Conservation (phyloP, 2,113 vertebrate genomes). For the Alexandromys fortis region DNA sequence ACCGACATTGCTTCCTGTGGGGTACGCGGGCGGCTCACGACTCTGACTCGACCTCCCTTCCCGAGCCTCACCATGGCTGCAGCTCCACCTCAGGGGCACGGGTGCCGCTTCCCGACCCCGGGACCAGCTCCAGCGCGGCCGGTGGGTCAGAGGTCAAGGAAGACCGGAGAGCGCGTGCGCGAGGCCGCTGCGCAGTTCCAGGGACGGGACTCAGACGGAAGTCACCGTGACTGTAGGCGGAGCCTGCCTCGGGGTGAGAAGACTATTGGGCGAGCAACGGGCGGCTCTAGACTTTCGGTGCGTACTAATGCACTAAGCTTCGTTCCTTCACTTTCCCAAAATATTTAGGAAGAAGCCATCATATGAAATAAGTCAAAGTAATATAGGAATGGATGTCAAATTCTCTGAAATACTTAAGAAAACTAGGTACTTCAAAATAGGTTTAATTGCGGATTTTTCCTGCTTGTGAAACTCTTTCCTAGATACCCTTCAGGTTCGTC, state of each 20-base stretch:
- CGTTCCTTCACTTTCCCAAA: background rate
- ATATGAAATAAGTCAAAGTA: background rate
- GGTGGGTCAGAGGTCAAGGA: conserved; percentile 62
- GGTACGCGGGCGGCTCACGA: background rate
- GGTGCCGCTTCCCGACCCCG: background rate
- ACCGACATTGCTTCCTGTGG: background rate
- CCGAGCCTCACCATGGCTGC: conserved; percentile 66
- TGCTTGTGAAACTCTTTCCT: background rate
- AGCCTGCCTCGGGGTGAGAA: accelerated
- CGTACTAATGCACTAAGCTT: background rate
- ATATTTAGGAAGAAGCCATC: background rate
- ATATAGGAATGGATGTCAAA: background rate
- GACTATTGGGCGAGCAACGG: accelerated
- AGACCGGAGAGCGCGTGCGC: conserved; percentile 49
- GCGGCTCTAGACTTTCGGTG: accelerated
- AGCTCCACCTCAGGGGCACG: accelerated
- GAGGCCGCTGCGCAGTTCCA: background rate
- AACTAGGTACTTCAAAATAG: conserved; percentile 5
- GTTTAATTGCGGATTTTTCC: background rate
- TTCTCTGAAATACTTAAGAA: conserved; percentile 27
- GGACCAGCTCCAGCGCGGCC: conserved; percentile 53
- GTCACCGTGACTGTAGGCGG: background rate
- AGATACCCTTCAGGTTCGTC: background rate
- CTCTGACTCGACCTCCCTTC: background rate
- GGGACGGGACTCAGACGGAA: background rate